phyloP scores from a whole-genome alignment of 2,113 vertebrate genomes.

The Platycercus adscitus region DNA sequence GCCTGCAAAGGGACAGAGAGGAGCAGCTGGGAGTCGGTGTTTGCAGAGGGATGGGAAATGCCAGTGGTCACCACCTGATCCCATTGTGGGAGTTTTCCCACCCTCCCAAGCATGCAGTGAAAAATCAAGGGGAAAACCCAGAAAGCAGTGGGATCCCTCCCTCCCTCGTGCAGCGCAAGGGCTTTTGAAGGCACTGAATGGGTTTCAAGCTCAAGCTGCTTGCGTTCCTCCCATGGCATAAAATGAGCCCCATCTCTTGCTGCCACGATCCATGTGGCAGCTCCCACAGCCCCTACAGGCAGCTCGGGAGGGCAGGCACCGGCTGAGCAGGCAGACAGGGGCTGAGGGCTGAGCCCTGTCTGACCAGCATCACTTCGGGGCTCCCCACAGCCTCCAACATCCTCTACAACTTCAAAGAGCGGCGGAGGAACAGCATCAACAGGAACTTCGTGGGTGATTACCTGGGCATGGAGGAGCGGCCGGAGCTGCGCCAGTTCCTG shows the following conservation, averaged over 20 bases:
- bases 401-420: conserved; percentile 93
- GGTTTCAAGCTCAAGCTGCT: not conserved
- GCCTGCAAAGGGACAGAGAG: too few species aligned
- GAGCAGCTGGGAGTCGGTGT: not conserved
- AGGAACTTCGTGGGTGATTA: conserved; percentile 98
- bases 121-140: not conserved
- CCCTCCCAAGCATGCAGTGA: fast-evolving
- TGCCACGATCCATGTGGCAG: fast-evolving
- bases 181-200: not conserved
- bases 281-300: not conserved
- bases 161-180: not conserved
- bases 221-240: not conserved
- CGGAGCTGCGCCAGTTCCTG: conserved; percentile 93
- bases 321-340: not conserved
- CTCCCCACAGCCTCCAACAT: conserved; percentile 87
- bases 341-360: not conserved
- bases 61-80: not conserved
- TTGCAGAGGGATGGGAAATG: not conserved
- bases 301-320: not conserved
- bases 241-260: not conserved
- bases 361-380: fast-evolving
- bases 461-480: conserved; percentile 92
- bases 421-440: conserved; percentile 95
- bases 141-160: not conserved
- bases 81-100: fast-evolving